Percentiles rank a stretch among this genome's conserved stretches.
phyloP scores from a whole-genome alignment of 2,113 vertebrate genomes.

The Solea senegalensis region DNA sequence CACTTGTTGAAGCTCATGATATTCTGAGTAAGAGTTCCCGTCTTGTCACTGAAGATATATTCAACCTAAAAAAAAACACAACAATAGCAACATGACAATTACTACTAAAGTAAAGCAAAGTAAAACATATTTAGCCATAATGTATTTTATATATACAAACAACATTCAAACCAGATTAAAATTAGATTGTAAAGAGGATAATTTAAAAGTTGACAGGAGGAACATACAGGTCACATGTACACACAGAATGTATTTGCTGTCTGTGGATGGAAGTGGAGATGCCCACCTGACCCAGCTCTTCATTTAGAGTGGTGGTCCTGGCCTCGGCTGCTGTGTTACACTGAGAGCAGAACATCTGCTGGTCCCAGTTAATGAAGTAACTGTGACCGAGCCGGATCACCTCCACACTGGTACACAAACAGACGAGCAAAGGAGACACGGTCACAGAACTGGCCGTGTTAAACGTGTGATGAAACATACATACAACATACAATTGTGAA shows the following conservation, averaged over 20 bases:
- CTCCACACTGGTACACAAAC: slow-evolving; percentile 85
- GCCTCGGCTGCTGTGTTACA: slow-evolving; percentile 87
- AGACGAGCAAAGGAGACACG: slow-evolving; percentile 7
- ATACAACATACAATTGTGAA: no score
- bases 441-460: not conserved
- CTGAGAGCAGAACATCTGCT: slow-evolving; percentile 90
- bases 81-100: not conserved
- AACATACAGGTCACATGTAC: no score
- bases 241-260: not conserved
- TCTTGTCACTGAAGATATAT: slow-evolving; percentile 96
- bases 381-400: slow-evolving; percentile 94
- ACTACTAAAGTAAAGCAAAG: not conserved
- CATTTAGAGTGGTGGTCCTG: slow-evolving; percentile 91
- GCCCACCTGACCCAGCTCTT: slow-evolving; percentile 93
- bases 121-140: not conserved
- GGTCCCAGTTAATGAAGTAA: slow-evolving; percentile 98
- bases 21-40: slow-evolving; percentile 94
- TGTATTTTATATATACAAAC: no score
- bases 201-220: no score
- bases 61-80: slow-evolving; percentile 79
- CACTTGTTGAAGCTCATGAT: slow-evolving; percentile 97
- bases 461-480: not conserved
- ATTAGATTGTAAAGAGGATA: no score
- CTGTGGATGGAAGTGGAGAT: not conserved
- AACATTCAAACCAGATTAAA: no score